phyloP scores from a whole-genome alignment of 2,113 vertebrate species.

The Paralichthys olivaceus region DNA sequence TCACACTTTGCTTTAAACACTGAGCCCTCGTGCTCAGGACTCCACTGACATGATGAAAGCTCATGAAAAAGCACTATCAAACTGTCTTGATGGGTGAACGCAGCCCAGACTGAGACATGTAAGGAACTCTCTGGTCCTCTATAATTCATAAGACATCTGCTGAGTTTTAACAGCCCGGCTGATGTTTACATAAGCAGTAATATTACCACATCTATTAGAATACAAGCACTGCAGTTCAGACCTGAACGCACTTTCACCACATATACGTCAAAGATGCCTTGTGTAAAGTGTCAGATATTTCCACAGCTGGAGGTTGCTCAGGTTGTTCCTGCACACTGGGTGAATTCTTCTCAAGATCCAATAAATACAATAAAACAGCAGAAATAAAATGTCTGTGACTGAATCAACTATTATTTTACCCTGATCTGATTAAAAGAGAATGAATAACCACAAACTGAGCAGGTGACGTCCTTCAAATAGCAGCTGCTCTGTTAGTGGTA shows the following conservation, averaged over 20 bases:
- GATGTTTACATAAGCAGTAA: constrained; percentile 31
- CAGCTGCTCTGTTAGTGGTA: too few relatives aligned
- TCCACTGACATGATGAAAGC: constrained; percentile 40
- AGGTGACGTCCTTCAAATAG: too few relatives aligned
- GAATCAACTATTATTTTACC: too few relatives aligned
- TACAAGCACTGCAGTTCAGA: neutral
- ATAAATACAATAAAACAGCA: too few relatives aligned
- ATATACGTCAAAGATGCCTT: too few relatives aligned
- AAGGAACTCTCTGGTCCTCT: constrained; percentile 21
- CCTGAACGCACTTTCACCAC: neutral
- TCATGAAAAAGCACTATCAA: constrained; percentile 10
- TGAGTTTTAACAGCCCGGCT: neutral
- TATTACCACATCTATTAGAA: neutral
- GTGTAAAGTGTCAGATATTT: neutral
- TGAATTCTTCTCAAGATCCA: too few relatives aligned
- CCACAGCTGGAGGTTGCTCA: too few relatives aligned
- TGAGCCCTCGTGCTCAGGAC: neutral
- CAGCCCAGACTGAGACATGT: constrained; percentile 5
- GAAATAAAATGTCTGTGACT: too few relatives aligned
- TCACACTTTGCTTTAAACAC: constrained; percentile 33
- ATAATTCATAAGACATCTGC: constrained; percentile 56
- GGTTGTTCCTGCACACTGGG: too few relatives aligned
- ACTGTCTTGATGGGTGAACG: constrained; percentile 21
- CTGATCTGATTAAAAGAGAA: too few relatives aligned
- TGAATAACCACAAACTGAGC: too few relatives aligned